Percentiles rank a stretch among this genome's conserved stretches.
phyloP scores from a whole-genome alignment of 2,113 vertebrate genomes.

The Ophiodon elongatus region DNA sequence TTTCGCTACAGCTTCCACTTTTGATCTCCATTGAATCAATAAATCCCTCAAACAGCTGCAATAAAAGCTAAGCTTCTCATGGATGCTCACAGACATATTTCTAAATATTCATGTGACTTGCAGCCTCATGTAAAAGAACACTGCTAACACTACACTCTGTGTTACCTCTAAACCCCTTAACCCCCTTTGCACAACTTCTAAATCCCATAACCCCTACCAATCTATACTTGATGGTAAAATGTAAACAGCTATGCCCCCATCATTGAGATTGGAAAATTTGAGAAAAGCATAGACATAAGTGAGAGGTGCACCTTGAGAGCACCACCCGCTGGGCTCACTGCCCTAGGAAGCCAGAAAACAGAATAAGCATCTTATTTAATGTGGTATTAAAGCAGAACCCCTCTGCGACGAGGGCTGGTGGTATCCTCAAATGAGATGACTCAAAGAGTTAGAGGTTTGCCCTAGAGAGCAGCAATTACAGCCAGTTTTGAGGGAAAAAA shows the following conservation, averaged over 20 bases:
- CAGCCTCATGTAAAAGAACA: conserved; percentile 32
- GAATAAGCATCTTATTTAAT: conserved; percentile 51
- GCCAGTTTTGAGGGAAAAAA: conserved; percentile 12
- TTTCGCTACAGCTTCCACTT: neutral
- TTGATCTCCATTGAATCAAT: neutral
- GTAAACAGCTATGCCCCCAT: conserved; percentile 48
- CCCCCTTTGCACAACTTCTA: conserved; percentile 36
- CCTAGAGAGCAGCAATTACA: conserved; percentile 49
- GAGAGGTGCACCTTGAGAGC: conserved; percentile 23
- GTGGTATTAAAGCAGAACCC: conserved; percentile 42
- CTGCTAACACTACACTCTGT: neutral
- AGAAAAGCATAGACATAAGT: conserved; percentile 1
- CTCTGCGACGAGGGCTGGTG: neutral
- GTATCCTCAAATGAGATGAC: conserved; percentile 18
- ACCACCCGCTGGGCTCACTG: conserved; percentile 12
- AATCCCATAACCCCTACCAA: conserved; percentile 59
- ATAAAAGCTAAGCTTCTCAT: conserved; percentile 19
- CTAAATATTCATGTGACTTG: conserved; percentile 67
- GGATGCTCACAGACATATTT: conserved; percentile 59
- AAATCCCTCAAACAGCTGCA: neutral
- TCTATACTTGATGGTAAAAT: conserved; percentile 53
- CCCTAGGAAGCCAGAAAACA: conserved; percentile 17
- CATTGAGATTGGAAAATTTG: conserved; percentile 17
- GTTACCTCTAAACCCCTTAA: conserved; percentile 42
- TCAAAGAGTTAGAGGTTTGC: conserved; percentile 32